phyloP scores from a whole-genome alignment of 2,797 vertebrate genomes.

The Siniperca obscura region DNA sequence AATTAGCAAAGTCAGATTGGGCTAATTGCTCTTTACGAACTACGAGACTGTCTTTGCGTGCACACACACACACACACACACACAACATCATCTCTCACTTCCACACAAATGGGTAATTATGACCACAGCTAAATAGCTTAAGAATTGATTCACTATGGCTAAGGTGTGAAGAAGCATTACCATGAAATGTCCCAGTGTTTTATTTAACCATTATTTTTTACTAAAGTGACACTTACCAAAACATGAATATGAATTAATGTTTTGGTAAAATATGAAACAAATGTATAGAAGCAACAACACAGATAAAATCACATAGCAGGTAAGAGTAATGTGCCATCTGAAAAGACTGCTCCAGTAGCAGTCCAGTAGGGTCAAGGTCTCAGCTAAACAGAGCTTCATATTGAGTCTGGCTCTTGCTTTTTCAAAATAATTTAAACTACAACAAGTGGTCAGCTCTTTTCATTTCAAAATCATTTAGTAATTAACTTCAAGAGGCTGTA shows the following conservation, averaged over 20 bases:
- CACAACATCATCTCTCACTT: slow-evolving; percentile 63
- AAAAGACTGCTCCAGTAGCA: slow-evolving; percentile 12
- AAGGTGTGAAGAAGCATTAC: slow-evolving; percentile 36
- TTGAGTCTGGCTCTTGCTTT: not conserved
- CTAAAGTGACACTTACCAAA: no score
- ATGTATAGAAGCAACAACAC: not conserved
- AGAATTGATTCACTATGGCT: slow-evolving; percentile 63
- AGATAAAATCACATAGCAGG: not conserved
- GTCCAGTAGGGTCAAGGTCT: slow-evolving; percentile 16
- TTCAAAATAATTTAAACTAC: slow-evolving; percentile 1
- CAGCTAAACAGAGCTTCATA: slow-evolving; percentile 4
- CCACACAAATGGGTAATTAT: slow-evolving; percentile 70
- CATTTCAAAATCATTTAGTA: slow-evolving; percentile 11
- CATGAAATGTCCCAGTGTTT: slow-evolving; percentile 1
- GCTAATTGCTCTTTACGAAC: slow-evolving; percentile 82
- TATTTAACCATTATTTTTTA: not conserved
- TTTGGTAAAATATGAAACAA: not conserved
- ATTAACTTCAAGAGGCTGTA: not conserved
- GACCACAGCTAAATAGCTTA: slow-evolving; percentile 64
- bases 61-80: slow-evolving; percentile 7
- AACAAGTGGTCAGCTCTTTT: slow-evolving; percentile 10
- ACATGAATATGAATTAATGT: not conserved
- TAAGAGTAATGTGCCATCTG: not conserved
- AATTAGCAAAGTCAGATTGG: slow-evolving; percentile 77
- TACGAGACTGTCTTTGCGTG: slow-evolving; percentile 72